A percentile compares a stretch with the other conserved stretches of the same genome.
These are phyloP conservation scores for Eutrigla gurnardus DNA, from an alignment of 2,797 vertebrate species.

Conservation along the genomic window DNA sequence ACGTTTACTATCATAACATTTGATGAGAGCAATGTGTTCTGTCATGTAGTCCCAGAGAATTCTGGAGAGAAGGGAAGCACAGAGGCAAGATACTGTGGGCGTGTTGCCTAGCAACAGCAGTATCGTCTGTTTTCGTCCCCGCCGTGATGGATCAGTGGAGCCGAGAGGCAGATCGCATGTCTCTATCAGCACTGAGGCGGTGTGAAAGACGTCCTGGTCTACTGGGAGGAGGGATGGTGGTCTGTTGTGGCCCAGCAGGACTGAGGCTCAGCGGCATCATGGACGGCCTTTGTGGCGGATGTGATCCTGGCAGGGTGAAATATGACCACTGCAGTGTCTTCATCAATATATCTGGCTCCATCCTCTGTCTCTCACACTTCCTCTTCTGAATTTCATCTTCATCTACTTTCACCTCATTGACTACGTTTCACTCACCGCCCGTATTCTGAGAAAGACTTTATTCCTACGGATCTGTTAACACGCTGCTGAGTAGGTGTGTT, in stretches of 20 bases:
- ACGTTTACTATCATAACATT: constrained; percentile 28
- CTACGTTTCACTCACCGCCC: no score
- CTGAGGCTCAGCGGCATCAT: constrained; percentile 19
- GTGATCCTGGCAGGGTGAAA: constrained; percentile 47
- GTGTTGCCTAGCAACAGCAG: constrained; percentile 82
- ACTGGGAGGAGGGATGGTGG: neutral
- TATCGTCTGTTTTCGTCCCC: constrained; percentile 49
- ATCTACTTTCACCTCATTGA: neutral
- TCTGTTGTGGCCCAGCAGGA: constrained; percentile 17
- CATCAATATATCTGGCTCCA: constrained; percentile 37
- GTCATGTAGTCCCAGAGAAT: constrained; percentile 27
- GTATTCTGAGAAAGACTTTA: no score
- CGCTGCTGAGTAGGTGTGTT: no score
- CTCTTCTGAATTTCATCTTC: constrained; percentile 10
- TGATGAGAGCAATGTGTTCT: constrained; percentile 22
- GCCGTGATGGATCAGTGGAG: constrained; percentile 53
- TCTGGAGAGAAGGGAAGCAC: constrained; percentile 50
- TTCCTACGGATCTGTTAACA: no score
- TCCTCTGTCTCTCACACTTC: constrained; percentile 5
- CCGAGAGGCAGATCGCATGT: constrained; percentile 32
- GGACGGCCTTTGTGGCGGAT: constrained; percentile 18
- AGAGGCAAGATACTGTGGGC: constrained; percentile 67
- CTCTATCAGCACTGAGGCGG: neutral
- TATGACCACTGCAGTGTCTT: constrained; percentile 65
- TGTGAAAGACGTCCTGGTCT: neutral